phyloP scores from a whole-genome alignment of 1,140 invertebrate species.

The Steinernema feltiae region DNA sequence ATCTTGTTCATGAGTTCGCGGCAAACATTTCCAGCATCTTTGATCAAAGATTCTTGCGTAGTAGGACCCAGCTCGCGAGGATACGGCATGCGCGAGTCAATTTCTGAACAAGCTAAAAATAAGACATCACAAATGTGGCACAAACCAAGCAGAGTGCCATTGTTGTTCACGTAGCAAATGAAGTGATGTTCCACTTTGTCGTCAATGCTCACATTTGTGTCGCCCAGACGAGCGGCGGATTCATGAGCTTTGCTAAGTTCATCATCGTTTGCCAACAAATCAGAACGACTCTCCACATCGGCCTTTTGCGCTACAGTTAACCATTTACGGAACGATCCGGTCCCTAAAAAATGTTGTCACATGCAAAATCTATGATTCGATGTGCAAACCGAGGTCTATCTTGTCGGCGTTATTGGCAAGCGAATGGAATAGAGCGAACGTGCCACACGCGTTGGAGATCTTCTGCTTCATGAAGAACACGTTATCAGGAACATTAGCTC shows the following conservation, averaged over 20 bases:
- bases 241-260: neutral
- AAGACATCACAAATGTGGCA: no score
- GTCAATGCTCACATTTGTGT: neutral
- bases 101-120: no score
- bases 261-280: neutral
- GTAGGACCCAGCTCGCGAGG: constrained; percentile 32
- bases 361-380: neutral
- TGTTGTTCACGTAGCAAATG: constrained; percentile 34
- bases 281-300: neutral
- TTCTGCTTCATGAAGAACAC: constrained; percentile 37
- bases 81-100: constrained; percentile 33
- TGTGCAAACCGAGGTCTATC: constrained; percentile 30
- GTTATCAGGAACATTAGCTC: constrained; percentile 19
- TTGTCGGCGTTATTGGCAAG: constrained; percentile 26
- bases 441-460: constrained; percentile 34
- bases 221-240: neutral
- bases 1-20: constrained; percentile 33
- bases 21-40: constrained; percentile 27
- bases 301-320: constrained; percentile 19
- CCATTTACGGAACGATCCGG: constrained; percentile 21
- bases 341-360: constrained; percentile 18
- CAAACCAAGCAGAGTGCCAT: constrained; percentile 31
- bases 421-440: constrained; percentile 34
- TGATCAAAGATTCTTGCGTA: constrained; percentile 22
- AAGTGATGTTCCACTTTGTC: constrained; percentile 36